These are phyloP conservation scores for Xylota sylvarum DNA, from an alignment of 2,888 invertebrate species.

Conservation along the genomic window DNA sequence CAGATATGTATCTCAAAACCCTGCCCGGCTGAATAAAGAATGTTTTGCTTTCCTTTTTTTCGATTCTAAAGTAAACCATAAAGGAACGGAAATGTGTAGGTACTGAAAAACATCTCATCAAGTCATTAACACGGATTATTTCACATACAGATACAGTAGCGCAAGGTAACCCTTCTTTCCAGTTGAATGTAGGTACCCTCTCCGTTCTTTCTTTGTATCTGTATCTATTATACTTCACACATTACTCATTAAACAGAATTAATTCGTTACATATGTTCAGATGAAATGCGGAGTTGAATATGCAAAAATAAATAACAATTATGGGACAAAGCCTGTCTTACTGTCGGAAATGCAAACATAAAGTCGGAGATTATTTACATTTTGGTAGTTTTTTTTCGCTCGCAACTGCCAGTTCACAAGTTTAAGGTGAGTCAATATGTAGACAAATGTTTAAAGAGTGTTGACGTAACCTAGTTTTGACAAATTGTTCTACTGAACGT, in stretches of 20 bases:
- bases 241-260: conserved; percentile 43
- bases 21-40: conserved; percentile 2
- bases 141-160: conserved; percentile 35
- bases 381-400: conserved; percentile 33
- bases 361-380: conserved; percentile 20
- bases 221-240: neutral
- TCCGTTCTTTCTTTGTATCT: conserved; percentile 5
- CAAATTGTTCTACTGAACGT: conserved; percentile 17
- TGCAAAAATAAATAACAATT: conserved; percentile 19
- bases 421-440: conserved; percentile 39
- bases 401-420: conserved; percentile 17
- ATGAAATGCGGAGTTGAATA: neutral
- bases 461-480: conserved; percentile 48
- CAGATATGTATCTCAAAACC: neutral
- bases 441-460: conserved; percentile 30
- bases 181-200: conserved; percentile 9
- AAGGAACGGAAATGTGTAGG: conserved; percentile 39
- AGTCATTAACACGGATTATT: conserved; percentile 48
- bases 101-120: conserved; percentile 36
- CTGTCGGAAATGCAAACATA: conserved; percentile 41
- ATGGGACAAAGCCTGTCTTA: conserved; percentile 20
- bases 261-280: conserved; percentile 40
- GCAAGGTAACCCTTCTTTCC: conserved; percentile 15
- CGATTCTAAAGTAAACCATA: conserved; percentile 9
- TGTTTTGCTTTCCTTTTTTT: neutral